Percentiles rank a stretch among this genome's conserved stretches.
These are phyloP conservation scores for Glyptemys insculpta DNA, from an alignment of 2,797 vertebrate species.

Conservation along the genomic window DNA sequence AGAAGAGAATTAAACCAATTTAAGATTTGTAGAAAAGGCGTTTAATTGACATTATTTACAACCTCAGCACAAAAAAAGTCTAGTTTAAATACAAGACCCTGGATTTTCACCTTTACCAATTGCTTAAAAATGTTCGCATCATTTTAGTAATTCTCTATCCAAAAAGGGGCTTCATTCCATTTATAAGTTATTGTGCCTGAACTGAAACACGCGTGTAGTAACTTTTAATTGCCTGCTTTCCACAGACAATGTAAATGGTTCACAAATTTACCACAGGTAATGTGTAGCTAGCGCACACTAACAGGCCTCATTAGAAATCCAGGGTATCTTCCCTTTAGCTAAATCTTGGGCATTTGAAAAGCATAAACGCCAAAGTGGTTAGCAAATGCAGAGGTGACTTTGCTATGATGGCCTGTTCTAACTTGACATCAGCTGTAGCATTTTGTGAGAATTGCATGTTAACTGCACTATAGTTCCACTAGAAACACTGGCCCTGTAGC, in stretches of 20 bases:
- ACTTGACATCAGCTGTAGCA: neutral
- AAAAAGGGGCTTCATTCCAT: neutral
- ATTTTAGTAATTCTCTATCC: slow-evolving; percentile 15
- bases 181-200: slow-evolving; percentile 8
- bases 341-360: neutral
- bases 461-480: neutral
- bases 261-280: neutral
- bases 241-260: accelerated
- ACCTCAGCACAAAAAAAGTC: slow-evolving; percentile 33
- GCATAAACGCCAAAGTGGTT: neutral
- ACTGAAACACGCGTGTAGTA: neutral
- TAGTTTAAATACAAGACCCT: slow-evolving; percentile 1
- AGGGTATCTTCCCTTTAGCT: neutral
- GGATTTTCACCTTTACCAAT: slow-evolving; percentile 33
- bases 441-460: accelerated
- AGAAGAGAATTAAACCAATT: neutral
- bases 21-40: neutral
- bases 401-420: accelerated
- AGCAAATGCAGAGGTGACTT: neutral
- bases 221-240: slow-evolving; percentile 8
- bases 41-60: slow-evolving; percentile 49
- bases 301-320: accelerated
- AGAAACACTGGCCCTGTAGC: accelerated
- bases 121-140: slow-evolving; percentile 39
- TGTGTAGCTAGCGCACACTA: accelerated